These are phyloP conservation scores for Ephialtes manifestator DNA, from an alignment of 2,888 invertebrate species.

Conservation along the genomic window DNA sequence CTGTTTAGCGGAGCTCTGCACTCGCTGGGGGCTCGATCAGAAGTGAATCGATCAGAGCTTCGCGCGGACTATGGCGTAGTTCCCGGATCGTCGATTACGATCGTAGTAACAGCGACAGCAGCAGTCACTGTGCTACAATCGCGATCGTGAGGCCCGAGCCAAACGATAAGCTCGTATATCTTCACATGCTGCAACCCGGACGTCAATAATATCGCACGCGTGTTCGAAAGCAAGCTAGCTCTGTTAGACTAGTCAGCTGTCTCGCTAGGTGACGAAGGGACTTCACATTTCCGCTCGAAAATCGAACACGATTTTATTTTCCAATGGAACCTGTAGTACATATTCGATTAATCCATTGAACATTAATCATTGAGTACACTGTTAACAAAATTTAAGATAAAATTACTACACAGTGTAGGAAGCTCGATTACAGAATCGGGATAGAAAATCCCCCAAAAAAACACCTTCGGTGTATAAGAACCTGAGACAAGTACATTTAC, in stretches of 20 bases:
- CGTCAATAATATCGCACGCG: conserved; percentile 37
- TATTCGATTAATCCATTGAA: too few species aligned
- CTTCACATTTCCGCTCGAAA: neutral
- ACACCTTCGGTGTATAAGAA: too few species aligned
- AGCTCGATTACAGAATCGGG: too few species aligned
- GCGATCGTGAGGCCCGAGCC: conserved; percentile 36
- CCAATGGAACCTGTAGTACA: too few species aligned
- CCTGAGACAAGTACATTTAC: too few species aligned
- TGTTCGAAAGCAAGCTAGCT: conserved; percentile 3
- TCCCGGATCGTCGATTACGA: conserved; percentile 62
- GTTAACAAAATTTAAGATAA: too few species aligned
- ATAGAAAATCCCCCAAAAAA: too few species aligned
- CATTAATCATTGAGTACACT: too few species aligned
- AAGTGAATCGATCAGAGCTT: conserved; percentile 38
- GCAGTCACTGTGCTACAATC: conserved; percentile 34
- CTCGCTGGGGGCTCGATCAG: conserved; percentile 41
- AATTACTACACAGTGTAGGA: too few species aligned
- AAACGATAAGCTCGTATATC: conserved; percentile 48
- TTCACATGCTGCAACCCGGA: conserved; percentile 43
- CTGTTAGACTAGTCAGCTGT: neutral
- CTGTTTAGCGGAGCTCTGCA: neutral
- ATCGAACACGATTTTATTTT: neutral
- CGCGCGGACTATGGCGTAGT: conserved; percentile 30
- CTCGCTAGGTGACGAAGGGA: conserved; percentile 6
- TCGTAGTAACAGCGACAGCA: conserved; percentile 10